phyloP scores from a whole-genome alignment of 1,140 invertebrate species.

The Caenorhabditis inopinata region DNA sequence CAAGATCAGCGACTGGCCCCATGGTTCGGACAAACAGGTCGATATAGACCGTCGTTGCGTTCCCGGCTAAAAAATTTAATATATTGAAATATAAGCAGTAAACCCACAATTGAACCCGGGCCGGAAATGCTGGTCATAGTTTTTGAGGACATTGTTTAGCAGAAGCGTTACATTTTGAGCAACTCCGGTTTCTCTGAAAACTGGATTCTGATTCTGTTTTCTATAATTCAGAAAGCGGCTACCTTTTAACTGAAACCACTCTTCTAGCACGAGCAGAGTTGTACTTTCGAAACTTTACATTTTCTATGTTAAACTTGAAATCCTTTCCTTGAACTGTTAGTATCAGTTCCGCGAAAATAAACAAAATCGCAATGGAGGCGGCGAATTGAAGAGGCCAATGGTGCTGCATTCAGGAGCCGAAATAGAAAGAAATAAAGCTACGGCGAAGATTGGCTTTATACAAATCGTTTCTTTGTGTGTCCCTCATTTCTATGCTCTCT shows the following conservation, averaged over 20 bases:
- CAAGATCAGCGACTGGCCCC: conserved; percentile 40
- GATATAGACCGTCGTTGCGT: conserved; percentile 35
- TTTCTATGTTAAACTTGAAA: conserved; percentile 15
- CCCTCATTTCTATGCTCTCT: not conserved
- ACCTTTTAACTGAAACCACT: not conserved
- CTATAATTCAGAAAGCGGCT: not conserved
- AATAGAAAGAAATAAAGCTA: conserved; percentile 12
- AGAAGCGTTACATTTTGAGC: conserved; percentile 27
- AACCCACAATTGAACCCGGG: conserved; percentile 36
- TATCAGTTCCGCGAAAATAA: not conserved
- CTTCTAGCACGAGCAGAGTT: not conserved
- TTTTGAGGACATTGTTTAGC: conserved; percentile 29
- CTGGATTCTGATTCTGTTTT: not conserved
- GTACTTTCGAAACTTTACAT: not conserved
- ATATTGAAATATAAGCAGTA: not conserved
- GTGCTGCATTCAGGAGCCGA: not conserved
- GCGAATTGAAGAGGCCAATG: not conserved
- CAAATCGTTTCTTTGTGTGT: conserved; percentile 11
- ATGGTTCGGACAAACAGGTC: conserved; percentile 39
- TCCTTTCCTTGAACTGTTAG: not conserved
- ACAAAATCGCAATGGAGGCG: not conserved
- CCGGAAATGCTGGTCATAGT: conserved; percentile 34
- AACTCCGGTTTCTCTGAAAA: not conserved
- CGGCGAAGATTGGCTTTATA: not conserved
- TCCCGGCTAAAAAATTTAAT: not conserved